A percentile compares a stretch with the other conserved stretches of the same genome.
phyloP scores from a whole-genome alignment of 2,113 vertebrate species.

The Propithecus coquereli region DNA sequence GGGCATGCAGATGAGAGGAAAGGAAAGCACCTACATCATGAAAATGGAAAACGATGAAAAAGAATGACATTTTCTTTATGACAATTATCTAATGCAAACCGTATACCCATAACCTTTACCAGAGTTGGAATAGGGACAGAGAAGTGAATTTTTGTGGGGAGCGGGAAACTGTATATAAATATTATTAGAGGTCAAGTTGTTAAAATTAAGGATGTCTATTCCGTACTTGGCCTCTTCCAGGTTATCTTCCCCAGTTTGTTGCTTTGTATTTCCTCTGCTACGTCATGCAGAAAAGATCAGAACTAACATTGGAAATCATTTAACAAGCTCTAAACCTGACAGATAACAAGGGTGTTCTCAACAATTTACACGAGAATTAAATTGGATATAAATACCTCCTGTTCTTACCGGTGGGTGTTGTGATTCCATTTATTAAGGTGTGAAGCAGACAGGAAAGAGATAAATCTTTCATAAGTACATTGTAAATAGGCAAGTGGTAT shows the following conservation, averaged over 20 bases:
- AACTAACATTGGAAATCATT: conserved; percentile 82
- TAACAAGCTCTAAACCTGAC: conserved; percentile 82
- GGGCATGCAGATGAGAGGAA: conserved; percentile 84
- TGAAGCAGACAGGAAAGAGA: conserved; percentile 95
- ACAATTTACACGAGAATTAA: conserved; percentile 87
- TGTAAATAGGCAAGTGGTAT: conserved; percentile 81
- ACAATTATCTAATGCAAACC: conserved; percentile 81
- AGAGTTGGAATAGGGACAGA: conserved; percentile 45
- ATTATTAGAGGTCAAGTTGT: conserved; percentile 60
- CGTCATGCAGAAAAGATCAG: conserved; percentile 82
- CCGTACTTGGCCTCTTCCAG: conserved; percentile 80
- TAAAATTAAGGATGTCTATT: conserved; percentile 59
- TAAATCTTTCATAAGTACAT: conserved; percentile 92
- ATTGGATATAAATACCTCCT: conserved; percentile 96
- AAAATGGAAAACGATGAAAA: conserved; percentile 80
- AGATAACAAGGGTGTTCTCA: conserved; percentile 84
- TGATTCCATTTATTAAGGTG: conserved; percentile 90
- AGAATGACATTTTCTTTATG: conserved; percentile 81
- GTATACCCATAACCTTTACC: conserved; percentile 79
- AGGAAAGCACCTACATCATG: conserved; percentile 78
- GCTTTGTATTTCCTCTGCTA: conserved; percentile 75
- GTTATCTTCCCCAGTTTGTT: conserved; percentile 66
- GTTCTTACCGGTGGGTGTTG: conserved; percentile 94
- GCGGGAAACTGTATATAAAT: conserved; percentile 69
- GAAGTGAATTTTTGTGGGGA: conserved; percentile 71